Evolutionary conservation across 2,797 vertebrate species (phyloP), one percentile per base, ranked within the genome.

Genomic region (Tiaroga cobitis): DNA sequence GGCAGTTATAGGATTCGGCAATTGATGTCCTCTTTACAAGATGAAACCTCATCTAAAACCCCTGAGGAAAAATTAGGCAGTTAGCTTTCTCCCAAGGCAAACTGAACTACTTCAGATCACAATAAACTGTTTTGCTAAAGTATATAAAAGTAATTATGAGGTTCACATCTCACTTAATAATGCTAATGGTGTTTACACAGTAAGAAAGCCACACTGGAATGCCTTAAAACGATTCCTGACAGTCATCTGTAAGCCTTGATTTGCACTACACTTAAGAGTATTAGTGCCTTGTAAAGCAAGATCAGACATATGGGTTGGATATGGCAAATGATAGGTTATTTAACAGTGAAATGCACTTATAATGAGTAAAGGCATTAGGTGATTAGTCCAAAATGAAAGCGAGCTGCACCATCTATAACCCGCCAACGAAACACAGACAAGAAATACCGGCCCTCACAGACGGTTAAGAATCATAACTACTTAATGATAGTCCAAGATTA

Each of bases 21-120:
- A 80, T 86, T 82, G 82, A 88, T 89, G 85, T 73, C 82, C 61
- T 74, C 51, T 88, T 89, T 89, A 86, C 75, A 74, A 79, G 81
- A 85, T 85, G 80, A 88, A 87, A 87, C 73, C 29, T 68, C 26
- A 39, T 76, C 51, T 56, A 83, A 87, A 85, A 67, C 61, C 37
- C 77, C 76, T 24, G 61, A 86, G 82, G 15, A 73, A 73, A 85
- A 81, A 87, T 83, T 78, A 11, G 8, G 72, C 56, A 59, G 80
- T 85, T 83, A 41, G 56, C 39, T 75, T 82, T 61, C 34, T 76
- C 69, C 51, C 80, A 67, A 73, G 34, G 81, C 43, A 34, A 51
- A 39, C 26, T 41, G 29, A 80, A 39, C 81, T 68, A n/a, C 5
- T 1, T 74, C 56, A 70, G 73, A 78, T 73, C 34, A 85, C 78